A percentile compares a stretch with the other conserved stretches of the same genome.
These are phyloP conservation scores for Agrenia bidenticulata DNA, from an alignment of 2,888 invertebrate species.

Conservation along the genomic window DNA sequence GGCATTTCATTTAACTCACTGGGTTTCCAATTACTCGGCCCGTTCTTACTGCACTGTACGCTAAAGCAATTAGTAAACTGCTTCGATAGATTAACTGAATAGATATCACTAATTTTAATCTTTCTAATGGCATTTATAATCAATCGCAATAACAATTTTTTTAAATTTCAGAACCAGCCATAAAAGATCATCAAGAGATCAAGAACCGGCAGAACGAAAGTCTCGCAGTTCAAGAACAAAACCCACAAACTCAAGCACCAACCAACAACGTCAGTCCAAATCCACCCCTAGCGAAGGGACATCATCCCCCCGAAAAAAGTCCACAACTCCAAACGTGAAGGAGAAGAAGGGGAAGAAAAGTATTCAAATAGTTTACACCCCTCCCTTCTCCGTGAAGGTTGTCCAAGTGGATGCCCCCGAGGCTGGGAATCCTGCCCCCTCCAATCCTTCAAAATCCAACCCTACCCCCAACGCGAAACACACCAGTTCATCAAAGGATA, in stretches of 20 bases:
- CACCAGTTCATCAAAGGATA: not conserved
- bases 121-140: too few relatives aligned
- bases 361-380: conserved; percentile 48
- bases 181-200: too few relatives aligned
- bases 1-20: too few relatives aligned
- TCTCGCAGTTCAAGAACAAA: too few relatives aligned
- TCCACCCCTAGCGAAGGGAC: conserved; percentile 1
- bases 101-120: too few relatives aligned
- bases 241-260: not conserved
- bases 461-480: not conserved
- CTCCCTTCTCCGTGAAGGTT: conserved; percentile 52
- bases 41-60: too few relatives aligned
- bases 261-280: not conserved
- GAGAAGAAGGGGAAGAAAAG: conserved; percentile 36
- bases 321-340: conserved; percentile 10
- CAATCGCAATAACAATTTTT: too few relatives aligned
- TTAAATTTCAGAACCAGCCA: too few relatives aligned
- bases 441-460: not conserved
- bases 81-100: too few relatives aligned
- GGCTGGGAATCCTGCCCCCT: conserved; percentile 9
- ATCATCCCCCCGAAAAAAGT: conserved; percentile 26
- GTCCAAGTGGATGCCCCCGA: conserved; percentile 27
- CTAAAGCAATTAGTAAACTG: too few relatives aligned
- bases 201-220: too few relatives aligned
- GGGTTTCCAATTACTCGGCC: too few relatives aligned